Percentiles rank a stretch among this genome's conserved stretches.
These are phyloP conservation scores for Sisor rabdophorus DNA, from an alignment of 2,113 vertebrate species.

Conservation along the genomic window DNA sequence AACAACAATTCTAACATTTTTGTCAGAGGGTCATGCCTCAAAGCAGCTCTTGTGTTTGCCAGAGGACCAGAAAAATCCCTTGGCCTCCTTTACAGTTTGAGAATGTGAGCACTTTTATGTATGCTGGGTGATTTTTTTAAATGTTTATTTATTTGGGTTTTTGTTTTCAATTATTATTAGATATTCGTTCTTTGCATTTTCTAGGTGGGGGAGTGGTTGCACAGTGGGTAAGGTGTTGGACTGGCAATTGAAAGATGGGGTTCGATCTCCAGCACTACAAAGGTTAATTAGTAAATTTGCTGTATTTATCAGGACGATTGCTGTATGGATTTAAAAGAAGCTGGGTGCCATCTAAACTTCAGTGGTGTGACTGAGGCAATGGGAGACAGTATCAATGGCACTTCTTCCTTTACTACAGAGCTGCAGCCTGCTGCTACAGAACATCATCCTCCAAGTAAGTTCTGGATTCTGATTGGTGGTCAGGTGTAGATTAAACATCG, in stretches of 20 bases:
- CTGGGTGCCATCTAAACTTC: conserved; percentile 8
- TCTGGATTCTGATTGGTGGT: neutral
- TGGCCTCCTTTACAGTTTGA: conserved; percentile 58
- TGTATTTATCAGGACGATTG: conserved; percentile 10
- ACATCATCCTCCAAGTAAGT: neutral
- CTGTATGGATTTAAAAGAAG: neutral
- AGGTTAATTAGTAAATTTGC: neutral
- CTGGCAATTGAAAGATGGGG: too few species aligned
- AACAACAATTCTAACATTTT: neutral
- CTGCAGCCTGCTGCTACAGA: neutral
- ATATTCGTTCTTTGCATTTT: too few species aligned
- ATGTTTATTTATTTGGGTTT: neutral
- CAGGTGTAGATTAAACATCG: too few species aligned
- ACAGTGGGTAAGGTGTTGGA: too few species aligned
- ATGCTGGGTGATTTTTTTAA: neutral
- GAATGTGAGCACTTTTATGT: conserved; percentile 60
- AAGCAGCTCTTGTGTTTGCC: conserved; percentile 28
- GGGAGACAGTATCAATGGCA: conserved; percentile 10
- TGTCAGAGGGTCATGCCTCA: conserved; percentile 49
- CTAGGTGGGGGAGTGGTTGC: too few species aligned
- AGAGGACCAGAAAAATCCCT: conserved; percentile 42
- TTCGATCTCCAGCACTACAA: too few species aligned
- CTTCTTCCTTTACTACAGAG: neutral
- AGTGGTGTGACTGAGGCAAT: neutral
- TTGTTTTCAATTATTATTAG: neutral